Evolutionary conservation across 2,888 invertebrate species (phyloP).

Genomic region (Chrysopilus asiliformis): DNA sequence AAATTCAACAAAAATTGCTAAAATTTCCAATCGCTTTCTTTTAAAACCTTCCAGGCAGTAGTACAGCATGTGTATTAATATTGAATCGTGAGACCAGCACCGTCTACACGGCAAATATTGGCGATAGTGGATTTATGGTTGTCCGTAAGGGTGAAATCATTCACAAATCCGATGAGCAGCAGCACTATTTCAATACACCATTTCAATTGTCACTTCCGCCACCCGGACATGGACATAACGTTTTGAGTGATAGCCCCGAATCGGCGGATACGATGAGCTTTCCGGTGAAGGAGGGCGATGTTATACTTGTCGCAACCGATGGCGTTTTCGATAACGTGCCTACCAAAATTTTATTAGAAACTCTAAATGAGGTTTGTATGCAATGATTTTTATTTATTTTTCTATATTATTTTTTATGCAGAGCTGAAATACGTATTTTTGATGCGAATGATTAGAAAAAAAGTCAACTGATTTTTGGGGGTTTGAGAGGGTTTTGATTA

Average conservation of each 20-base stretch:
- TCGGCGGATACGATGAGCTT: constrained; percentile 82
- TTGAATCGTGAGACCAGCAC: constrained; percentile 79
- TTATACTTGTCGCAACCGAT: constrained; percentile 90
- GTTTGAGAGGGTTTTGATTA: too few species aligned
- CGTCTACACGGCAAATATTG: constrained; percentile 92
- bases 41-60: constrained; percentile 73
- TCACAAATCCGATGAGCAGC: constrained; percentile 90
- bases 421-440: too few species aligned
- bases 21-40: not conserved
- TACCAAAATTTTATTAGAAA: constrained; percentile 74
- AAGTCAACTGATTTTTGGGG: too few species aligned
- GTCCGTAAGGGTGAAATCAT: constrained; percentile 76
- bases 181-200: constrained; percentile 98
- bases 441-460: too few species aligned
- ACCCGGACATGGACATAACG: constrained; percentile 72
- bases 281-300: constrained; percentile 79
- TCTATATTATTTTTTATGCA: too few species aligned
- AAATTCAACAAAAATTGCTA: not conserved
- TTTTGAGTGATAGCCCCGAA: constrained; percentile 86
- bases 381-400: too few species aligned
- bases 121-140: constrained; percentile 96
- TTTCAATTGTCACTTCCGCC: constrained; percentile 93
- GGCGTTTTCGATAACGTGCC: constrained; percentile 98
- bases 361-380: constrained; percentile 55
- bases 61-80: constrained; percentile 93